Conservation (phyloP, 2,113 vertebrate genomes). For the Athene cunicularia region DNA sequence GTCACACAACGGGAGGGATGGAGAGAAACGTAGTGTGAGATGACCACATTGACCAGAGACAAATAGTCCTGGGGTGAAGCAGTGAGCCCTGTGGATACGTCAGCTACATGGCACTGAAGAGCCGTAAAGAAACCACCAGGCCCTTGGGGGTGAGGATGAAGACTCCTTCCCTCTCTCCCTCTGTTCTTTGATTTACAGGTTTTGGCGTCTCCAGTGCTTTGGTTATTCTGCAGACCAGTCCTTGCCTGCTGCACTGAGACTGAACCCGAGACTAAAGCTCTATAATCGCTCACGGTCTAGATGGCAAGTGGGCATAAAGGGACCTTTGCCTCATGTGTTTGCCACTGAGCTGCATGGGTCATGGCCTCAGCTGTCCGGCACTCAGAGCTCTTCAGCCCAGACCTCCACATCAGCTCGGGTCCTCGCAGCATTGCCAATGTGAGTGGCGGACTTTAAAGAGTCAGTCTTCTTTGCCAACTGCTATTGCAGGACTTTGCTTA, state of each 20-base stretch:
- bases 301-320: background rate
- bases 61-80: background rate
- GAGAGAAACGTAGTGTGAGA: background rate
- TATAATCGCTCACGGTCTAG: background rate
- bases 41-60: background rate
- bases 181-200: background rate
- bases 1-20: background rate
- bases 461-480: background rate
- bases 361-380: background rate
- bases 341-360: background rate
- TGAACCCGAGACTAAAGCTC: background rate
- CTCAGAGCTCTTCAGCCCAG: background rate
- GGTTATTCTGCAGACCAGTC: background rate
- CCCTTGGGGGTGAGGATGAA: background rate
- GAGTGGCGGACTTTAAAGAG: background rate
- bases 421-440: accelerated
- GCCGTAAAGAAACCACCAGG: background rate
- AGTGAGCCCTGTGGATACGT: background rate
- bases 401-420: background rate
- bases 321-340: background rate
- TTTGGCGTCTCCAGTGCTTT: background rate
- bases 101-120: background rate
- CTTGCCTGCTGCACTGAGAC: background rate
- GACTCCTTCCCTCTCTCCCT: background rate
- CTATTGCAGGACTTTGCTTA: background rate